phyloP scores from a whole-genome alignment of 2,113 vertebrate genomes.

The Alectura lathami region DNA sequence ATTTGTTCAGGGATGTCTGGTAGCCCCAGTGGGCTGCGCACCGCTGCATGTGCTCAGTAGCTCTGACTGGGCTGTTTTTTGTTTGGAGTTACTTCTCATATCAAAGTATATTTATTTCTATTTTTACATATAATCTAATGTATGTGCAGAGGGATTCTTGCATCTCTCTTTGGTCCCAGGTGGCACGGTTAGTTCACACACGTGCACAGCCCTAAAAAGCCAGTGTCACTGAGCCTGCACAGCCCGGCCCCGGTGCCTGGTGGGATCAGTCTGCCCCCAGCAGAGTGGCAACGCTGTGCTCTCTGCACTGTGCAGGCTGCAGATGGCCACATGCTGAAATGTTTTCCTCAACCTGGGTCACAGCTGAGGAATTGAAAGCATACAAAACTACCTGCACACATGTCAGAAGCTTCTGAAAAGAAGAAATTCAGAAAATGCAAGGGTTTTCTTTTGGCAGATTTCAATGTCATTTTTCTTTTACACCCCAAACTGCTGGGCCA shows the following conservation, averaged over 20 bases:
- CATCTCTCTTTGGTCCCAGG: not conserved
- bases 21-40: not conserved
- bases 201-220: not conserved
- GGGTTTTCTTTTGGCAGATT: not conserved
- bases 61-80: not conserved
- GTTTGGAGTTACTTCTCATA: not conserved
- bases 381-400: not conserved
- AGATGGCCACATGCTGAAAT: too few relatives aligned
- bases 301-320: not conserved
- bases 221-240: not conserved
- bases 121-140: not conserved
- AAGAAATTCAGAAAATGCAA: not conserved
- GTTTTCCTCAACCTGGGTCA: not conserved
- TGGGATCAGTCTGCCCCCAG: accelerated
- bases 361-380: not conserved
- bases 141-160: not conserved
- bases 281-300: not conserved
- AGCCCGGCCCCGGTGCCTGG: not conserved
- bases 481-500: not conserved
- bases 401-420: not conserved
- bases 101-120: not conserved
- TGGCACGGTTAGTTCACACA: accelerated
- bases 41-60: not conserved
- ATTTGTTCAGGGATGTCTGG: slow-evolving; percentile 8
- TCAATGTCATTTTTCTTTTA: not conserved